phyloP scores from a whole-genome alignment of 2,113 vertebrate genomes.

The Pundamilia nyererei region DNA sequence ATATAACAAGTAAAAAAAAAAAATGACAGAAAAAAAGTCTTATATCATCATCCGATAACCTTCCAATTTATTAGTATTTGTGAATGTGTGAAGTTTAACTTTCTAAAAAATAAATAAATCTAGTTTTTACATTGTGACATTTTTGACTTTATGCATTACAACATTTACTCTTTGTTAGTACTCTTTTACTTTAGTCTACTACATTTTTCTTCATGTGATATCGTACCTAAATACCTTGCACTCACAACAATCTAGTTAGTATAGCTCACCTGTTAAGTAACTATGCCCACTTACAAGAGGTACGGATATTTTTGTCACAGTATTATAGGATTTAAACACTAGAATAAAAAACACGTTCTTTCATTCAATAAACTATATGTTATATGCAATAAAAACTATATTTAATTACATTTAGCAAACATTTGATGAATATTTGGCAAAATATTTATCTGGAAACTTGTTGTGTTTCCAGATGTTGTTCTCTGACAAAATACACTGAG shows the following conservation, averaged over 20 bases:
- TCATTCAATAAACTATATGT: neutral
- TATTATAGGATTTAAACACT: neutral
- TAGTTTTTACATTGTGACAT: neutral
- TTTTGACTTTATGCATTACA: neutral
- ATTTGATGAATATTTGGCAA: neutral
- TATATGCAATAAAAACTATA: neutral
- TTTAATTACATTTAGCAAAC: neutral
- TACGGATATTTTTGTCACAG: neutral
- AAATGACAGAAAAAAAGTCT: neutral
- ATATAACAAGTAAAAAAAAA: neutral
- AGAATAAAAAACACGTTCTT: accelerated
- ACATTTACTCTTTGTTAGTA: neutral
- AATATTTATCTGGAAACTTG: neutral
- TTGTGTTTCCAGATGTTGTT: neutral
- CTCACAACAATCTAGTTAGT: accelerated
- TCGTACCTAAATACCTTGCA: accelerated
- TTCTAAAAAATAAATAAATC: accelerated
- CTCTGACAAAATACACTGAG: neutral
- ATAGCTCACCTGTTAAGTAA: neutral
- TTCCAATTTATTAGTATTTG: neutral
- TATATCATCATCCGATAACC: accelerated
- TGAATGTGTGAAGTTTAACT: neutral
- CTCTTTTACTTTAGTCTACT: neutral
- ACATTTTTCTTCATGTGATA: neutral
- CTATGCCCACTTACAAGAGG: neutral